Base-by-base conservation (phyloP, 2,888 invertebrate genomes). In the Ditylenchus weischeri region DNA sequence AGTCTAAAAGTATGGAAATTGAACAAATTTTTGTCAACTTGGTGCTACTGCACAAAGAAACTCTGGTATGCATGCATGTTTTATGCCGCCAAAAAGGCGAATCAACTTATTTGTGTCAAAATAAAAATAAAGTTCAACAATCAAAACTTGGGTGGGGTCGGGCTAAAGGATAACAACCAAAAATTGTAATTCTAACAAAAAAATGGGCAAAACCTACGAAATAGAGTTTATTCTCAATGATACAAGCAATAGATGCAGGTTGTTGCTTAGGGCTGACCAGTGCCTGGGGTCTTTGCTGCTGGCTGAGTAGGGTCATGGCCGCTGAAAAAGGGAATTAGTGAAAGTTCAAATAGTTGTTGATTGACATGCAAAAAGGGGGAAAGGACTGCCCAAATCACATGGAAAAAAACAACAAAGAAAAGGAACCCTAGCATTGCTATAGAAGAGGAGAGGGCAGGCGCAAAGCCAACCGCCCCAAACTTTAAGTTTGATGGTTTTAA, bases 191-290 rank as follows among this genome's bases (percentile, higher is more conserved):
- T 2, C 5, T 4, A 29, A 2, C 29, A 29, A 29, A 29, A 29
- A 29, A 29, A 29, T 29, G 2, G 29, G 29, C 29, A 29, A 35
- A 43, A 15, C 43, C 8, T 43, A 43, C 54, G 10, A 54, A 54
- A 54, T 54, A 54, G 13, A 54, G 29, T 10, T n/a, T 11, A 29
- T 54, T 54, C 8, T 54, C 54, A 29, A 54, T 54, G 7, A 54
- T 54, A 10, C 54, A 54, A 54, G 54, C 54, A 54, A 54, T 29
- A 15, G 54, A 29, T 2, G 5, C 29, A 13, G 35, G 19, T 43
- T 15, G n/a, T 48, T 29, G 64, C 65, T 65, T 36, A 43, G 43
- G 19, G 65, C 64, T 57, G 60, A 43, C 43, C 43, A 43, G 43
- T 43, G 43, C 11, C 15, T 43, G 43, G 43, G 43, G 43, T 43